phyloP scores from a whole-genome alignment of 2,797 vertebrate genomes.

The Trematomus bernacchii region DNA sequence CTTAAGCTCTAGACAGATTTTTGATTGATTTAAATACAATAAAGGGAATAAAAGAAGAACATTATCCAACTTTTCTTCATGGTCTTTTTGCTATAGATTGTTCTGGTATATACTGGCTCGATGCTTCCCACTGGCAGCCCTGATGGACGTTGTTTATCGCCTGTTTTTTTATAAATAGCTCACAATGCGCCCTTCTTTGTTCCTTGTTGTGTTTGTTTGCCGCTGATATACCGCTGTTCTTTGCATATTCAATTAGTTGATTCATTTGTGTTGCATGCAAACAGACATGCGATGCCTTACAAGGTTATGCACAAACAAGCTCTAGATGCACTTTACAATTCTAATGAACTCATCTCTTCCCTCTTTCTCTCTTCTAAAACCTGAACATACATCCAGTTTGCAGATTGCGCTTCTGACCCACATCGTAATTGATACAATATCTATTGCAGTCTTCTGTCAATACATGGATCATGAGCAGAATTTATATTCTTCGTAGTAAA shows the following conservation, averaged over 20 bases:
- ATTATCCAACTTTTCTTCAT: constrained; percentile 1
- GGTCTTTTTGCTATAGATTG: constrained; percentile 17
- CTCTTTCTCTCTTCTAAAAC: constrained; percentile 35
- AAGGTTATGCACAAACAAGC: constrained; percentile 76
- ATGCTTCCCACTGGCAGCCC: constrained; percentile 22
- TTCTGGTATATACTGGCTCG: constrained; percentile 18
- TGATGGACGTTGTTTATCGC: constrained; percentile 49
- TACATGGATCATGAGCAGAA: constrained; percentile 21
- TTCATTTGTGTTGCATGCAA: constrained; percentile 77
- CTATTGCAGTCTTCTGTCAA: constrained; percentile 38
- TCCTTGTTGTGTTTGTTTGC: constrained; percentile 66
- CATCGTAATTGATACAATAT: constrained; percentile 51
- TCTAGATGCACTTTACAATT: constrained; percentile 66
- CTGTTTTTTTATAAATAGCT: constrained; percentile 61
- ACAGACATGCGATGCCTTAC: constrained; percentile 71
- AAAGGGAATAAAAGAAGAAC: too few species aligned
- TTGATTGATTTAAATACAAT: too few species aligned
- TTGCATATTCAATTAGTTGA: constrained; percentile 78
- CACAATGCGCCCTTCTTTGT: constrained; percentile 51
- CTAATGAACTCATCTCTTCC: constrained; percentile 66
- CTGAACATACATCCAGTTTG: constrained; percentile 27
- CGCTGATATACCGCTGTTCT: constrained; percentile 68
- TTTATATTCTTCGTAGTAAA: constrained; percentile 23
- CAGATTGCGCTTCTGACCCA: constrained; percentile 47
- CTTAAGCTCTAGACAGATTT: background rate